Evolutionary conservation across 2,113 vertebrate genomes (phyloP).

Genomic region (Corvus hawaiiensis): DNA sequence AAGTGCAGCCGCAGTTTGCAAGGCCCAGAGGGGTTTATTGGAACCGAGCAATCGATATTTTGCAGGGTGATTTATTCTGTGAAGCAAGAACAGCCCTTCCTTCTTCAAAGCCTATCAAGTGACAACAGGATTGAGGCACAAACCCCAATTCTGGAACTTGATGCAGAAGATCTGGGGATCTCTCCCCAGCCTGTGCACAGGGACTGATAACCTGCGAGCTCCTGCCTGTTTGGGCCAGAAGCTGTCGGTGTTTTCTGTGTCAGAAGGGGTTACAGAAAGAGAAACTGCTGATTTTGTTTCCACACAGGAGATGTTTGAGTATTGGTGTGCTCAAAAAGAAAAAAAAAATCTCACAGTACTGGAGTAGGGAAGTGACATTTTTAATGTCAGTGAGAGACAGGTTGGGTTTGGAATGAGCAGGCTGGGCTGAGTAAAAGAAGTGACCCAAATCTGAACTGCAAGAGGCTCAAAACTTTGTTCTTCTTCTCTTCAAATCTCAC

Average conservation of each 20-base stretch:
- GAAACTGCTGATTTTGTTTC: slow-evolving; percentile 5
- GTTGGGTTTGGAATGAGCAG: neutral
- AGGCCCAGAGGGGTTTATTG: neutral
- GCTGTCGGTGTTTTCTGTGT: neutral
- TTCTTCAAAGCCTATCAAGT: neutral
- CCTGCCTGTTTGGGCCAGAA: neutral
- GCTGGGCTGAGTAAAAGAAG: neutral
- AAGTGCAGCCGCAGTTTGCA: neutral
- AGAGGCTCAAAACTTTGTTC: neutral
- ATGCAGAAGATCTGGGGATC: neutral
- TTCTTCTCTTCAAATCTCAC: neutral
- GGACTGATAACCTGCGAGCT: neutral
- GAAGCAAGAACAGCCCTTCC: neutral
- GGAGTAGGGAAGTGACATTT: neutral
- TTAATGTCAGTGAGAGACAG: neutral
- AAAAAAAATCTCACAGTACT: neutral
- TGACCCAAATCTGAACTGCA: neutral
- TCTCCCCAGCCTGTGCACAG: neutral
- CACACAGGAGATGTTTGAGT: neutral
- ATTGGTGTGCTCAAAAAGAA: neutral
- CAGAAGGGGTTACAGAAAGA: neutral
- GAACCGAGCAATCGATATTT: neutral
- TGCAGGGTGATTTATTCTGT: neutral
- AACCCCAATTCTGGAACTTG: neutral
- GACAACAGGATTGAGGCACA: neutral